Conservation (phyloP, 2,113 vertebrate species). For the Nyctibius bracteatus region DNA sequence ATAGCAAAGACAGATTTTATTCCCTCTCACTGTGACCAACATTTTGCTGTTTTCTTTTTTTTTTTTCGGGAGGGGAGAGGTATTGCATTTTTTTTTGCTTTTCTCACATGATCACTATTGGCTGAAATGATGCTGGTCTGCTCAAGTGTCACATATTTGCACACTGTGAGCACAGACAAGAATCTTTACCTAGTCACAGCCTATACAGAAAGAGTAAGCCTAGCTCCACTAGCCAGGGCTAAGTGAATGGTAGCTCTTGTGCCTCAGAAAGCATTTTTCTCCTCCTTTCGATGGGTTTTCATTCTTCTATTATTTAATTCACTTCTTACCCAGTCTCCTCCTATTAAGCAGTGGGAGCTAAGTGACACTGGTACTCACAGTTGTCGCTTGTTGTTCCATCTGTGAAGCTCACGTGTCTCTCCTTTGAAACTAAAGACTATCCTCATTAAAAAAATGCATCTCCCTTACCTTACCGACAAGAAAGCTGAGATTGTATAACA, state of each 20-base stretch:
- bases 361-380: conserved; percentile 61
- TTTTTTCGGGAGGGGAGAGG: too few species aligned
- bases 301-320: not conserved
- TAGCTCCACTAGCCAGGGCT: not conserved
- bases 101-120: not conserved
- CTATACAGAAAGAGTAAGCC: not conserved
- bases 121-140: not conserved
- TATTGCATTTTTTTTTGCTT: not conserved
- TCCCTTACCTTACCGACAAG: conserved; percentile 71
- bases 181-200: not conserved
- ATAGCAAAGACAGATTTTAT: not conserved
- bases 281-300: not conserved
- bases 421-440: conserved; percentile 55
- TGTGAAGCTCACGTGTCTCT: conserved; percentile 38
- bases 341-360: not conserved
- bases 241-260: not conserved
- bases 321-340: not conserved
- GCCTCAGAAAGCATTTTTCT: not conserved
- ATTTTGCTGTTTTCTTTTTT: not conserved
- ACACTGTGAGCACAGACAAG: not conserved
- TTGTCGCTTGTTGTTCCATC: conserved; percentile 29
- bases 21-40: not conserved
- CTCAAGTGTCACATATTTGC: not conserved
- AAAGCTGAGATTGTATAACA: conserved; percentile 68
- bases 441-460: conserved; percentile 39